phyloP scores from a whole-genome alignment of 2,113 vertebrate genomes.

The Uria aalge region DNA sequence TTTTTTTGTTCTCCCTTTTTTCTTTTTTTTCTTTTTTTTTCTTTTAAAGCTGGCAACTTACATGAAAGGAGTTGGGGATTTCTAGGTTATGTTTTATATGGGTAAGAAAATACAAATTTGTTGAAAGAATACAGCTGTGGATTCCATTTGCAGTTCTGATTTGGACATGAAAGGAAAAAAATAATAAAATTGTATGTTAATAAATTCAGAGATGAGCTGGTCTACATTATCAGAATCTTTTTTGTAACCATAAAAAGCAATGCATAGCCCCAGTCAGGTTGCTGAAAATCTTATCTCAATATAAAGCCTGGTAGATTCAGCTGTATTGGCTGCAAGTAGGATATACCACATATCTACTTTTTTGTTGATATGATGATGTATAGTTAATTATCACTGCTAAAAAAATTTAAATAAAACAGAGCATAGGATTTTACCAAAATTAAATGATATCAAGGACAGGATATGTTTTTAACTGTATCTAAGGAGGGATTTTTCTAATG shows the following conservation, averaged over 20 bases:
- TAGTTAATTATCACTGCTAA: constrained; percentile 62
- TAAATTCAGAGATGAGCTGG: constrained; percentile 58
- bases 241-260: constrained; percentile 47
- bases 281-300: constrained; percentile 53
- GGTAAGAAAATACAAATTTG: constrained; percentile 11
- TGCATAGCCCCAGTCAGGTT: constrained; percentile 17
- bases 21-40: not conserved
- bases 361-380: constrained; percentile 28
- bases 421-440: constrained; percentile 67
- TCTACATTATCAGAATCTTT: constrained; percentile 58
- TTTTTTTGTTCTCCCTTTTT: not conserved
- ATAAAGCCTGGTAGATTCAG: constrained; percentile 59
- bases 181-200: constrained; percentile 39
- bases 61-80: constrained; percentile 33
- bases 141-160: constrained; percentile 45
- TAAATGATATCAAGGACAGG: constrained; percentile 40
- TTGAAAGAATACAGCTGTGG: constrained; percentile 30
- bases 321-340: constrained; percentile 63
- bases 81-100: constrained; percentile 42
- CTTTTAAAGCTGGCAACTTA: constrained; percentile 3
- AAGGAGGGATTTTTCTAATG: constrained; percentile 76
- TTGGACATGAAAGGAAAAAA: constrained; percentile 54
- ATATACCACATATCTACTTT: constrained; percentile 60
- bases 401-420: not conserved
- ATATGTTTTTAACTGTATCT: constrained; percentile 70